Conservation (phyloP, 2,888 invertebrate genomes). For the Eupithecia vulgata region DNA sequence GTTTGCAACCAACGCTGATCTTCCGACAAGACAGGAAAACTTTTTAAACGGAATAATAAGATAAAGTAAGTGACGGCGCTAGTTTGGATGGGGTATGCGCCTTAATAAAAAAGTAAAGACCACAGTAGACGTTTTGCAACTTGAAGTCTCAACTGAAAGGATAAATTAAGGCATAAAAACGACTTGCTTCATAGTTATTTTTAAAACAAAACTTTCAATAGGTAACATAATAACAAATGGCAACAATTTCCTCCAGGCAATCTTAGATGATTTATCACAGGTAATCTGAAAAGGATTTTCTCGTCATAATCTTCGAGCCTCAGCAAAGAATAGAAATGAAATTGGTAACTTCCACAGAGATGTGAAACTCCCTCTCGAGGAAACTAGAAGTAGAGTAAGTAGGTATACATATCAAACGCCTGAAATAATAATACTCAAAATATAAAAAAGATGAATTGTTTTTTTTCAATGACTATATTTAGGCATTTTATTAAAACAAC, state of each 20-base stretch:
- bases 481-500: too few species aligned
- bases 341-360: slow-evolving; percentile 1
- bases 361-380: slow-evolving; percentile 8
- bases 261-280: slow-evolving; percentile 32
- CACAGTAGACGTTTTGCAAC: not conserved
- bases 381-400: not conserved
- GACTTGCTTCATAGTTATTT: slow-evolving; percentile 6
- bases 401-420: not conserved
- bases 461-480: too few species aligned
- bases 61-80: too few species aligned
- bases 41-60: too few species aligned
- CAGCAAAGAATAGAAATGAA: not conserved
- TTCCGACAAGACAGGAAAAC: too few species aligned
- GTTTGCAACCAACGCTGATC: too few species aligned
- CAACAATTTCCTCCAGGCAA: slow-evolving; percentile 33
- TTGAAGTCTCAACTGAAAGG: not conserved
- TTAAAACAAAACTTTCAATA: slow-evolving; percentile 31
- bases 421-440: too few species aligned
- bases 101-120: not conserved
- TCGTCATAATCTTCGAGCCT: slow-evolving; percentile 24
- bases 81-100: too few species aligned
- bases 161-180: slow-evolving; percentile 1
- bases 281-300: slow-evolving; percentile 37
- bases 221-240: slow-evolving; percentile 26
- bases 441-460: too few species aligned